Conservation (phyloP, 1,140 invertebrate genomes). For the Solenopsis fugax region DNA sequence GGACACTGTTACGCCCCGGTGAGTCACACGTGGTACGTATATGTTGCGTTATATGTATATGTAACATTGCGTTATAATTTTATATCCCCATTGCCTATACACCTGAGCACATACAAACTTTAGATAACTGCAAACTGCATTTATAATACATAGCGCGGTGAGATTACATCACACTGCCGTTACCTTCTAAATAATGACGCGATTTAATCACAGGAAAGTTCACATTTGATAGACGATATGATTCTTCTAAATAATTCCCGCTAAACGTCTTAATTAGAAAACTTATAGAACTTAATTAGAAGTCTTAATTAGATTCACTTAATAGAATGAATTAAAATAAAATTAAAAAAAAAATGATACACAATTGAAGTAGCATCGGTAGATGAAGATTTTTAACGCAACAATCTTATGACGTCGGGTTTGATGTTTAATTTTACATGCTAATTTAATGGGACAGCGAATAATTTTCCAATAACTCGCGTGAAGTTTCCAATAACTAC, state of each 20-base stretch:
- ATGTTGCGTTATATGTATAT: not conserved
- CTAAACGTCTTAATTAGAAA: not conserved
- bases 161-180: not conserved
- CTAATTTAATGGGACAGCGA: constrained; percentile 38
- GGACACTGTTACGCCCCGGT: not conserved
- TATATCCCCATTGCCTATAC: not conserved
- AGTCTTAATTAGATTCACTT: not conserved
- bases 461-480: constrained; percentile 58
- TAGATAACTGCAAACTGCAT: constrained; percentile 24
- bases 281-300: not conserved
- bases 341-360: not conserved
- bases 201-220: constrained; percentile 11
- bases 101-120: not conserved
- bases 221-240: not conserved
- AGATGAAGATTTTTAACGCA: not conserved
- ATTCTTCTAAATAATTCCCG: not conserved
- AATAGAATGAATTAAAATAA: not conserved
- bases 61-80: not conserved
- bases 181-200: not conserved
- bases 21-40: not conserved
- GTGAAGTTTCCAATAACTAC: constrained; percentile 53
- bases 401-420: not conserved
- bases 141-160: constrained; percentile 4
- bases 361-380: not conserved
- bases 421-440: constrained; percentile 43